Base-by-base conservation (phyloP, 2,797 vertebrate genomes). In the Anolis apletophallus region DNA sequence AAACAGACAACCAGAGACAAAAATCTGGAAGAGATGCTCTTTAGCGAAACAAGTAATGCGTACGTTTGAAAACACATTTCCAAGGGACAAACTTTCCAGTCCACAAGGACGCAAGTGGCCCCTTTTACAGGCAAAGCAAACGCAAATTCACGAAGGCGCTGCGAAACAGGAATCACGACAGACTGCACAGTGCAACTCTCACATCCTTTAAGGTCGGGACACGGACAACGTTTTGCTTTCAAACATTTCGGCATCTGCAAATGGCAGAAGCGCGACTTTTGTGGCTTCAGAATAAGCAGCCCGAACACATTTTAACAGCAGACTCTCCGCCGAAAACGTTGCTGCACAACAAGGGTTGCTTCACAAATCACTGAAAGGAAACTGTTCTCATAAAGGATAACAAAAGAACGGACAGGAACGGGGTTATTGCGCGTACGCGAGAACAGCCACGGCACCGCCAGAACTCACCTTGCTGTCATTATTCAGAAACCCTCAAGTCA, bases 391-490 rank as follows among this genome's bases (percentile, higher is more conserved):
- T 3, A 67, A 7, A 90, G 75, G 71, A 84, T 61, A 87, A 87
- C 88, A 55, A 0, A 84, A 9, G 21, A 67, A 75, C 21, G 14
- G 1, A 3, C 46, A 80, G 46, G n/a, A 86, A 54, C 2, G 78
- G 84, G 84, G 52, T 74, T 75, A 13, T 34, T 69, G n/a, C n/a
- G n/a, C 32, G 46, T 88, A 85, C 86, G 0, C 23, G 87, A 12
- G 1, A 81, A 90, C 75, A 19, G 1, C n/a, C 3, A 73, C 16
- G 1, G 46, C 59, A 59, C 4, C 8, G 10, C 68, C 2, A 59
- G 78, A 69, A 96, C 95, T 91, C 81, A 96, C 96, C 96, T 96
- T 95, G 32, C 3, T 46, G 34, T 95, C 95, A 95, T 94, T 81
- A 81, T 79, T 91, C 68, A 74, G 82, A 76, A 91, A 89, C 19